Conservation (phyloP, 2,888 invertebrate genomes). For the Clunio marinus region DNA sequence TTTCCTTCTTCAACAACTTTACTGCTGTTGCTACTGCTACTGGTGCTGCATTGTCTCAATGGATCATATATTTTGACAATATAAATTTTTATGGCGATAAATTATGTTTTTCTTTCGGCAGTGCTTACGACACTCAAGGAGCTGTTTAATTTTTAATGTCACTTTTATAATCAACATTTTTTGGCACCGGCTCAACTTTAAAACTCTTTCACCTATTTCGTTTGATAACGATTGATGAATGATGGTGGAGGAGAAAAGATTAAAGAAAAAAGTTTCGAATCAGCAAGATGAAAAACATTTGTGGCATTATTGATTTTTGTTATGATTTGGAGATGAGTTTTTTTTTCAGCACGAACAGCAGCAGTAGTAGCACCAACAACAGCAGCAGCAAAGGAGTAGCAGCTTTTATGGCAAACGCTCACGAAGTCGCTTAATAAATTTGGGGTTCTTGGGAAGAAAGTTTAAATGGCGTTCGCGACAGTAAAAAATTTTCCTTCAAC, state of each 20-base stretch:
- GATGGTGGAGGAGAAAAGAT: neutral
- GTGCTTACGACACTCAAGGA: constrained; percentile 25
- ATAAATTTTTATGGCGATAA: constrained; percentile 36
- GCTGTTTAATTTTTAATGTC: constrained; percentile 32
- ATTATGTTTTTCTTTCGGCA: constrained; percentile 23
- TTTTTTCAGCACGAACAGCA: no score
- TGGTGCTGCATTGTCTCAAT: constrained; percentile 27
- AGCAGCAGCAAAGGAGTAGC: no score
- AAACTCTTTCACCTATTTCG: constrained; percentile 26
- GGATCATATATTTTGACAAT: constrained; percentile 34
- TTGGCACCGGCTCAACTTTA: constrained; percentile 24
- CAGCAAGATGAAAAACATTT: no score
- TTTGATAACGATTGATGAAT: constrained; percentile 18
- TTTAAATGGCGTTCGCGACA: neutral
- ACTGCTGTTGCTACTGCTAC: neutral
- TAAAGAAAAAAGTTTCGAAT: neutral
- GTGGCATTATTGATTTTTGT: no score
- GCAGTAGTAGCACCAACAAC: no score
- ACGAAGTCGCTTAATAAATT: no score
- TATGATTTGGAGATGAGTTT: no score
- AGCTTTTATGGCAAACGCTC: no score
- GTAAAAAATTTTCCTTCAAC: constrained; percentile 11
- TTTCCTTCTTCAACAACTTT: constrained; percentile 22
- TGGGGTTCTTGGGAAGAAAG: no score
- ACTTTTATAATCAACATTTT: constrained; percentile 21